These are phyloP conservation scores for Toxotes lorentzi DNA, from an alignment of 2,797 vertebrate genomes.

Conservation along the genomic window DNA sequence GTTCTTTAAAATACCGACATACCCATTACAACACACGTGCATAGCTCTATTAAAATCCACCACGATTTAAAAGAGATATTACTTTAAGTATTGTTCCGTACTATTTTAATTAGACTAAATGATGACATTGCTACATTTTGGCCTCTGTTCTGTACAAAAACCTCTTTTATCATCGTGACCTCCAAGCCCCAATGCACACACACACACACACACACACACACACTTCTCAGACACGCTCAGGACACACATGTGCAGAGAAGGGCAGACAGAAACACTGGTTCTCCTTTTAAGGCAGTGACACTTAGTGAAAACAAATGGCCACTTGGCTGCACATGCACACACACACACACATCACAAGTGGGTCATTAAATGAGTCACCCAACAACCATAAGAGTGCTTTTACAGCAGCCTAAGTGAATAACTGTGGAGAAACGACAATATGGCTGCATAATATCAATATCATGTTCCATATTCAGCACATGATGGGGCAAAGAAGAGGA, in stretches of 20 bases:
- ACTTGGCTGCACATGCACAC: conserved; percentile 35
- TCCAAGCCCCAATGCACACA: conserved; percentile 1
- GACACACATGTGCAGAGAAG: neutral
- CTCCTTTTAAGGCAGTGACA: conserved; percentile 52
- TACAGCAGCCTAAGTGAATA: conserved; percentile 58
- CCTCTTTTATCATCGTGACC: conserved; percentile 19
- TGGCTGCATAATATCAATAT: conserved; percentile 58
- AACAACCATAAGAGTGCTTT: conserved; percentile 58
- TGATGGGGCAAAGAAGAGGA: conserved; percentile 45
- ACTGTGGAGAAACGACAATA: conserved; percentile 50
- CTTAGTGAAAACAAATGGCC: conserved; percentile 49
- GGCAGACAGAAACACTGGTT: conserved; percentile 28
- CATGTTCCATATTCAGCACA: conserved; percentile 50
- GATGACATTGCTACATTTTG: conserved; percentile 1
- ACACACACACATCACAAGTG: conserved; percentile 36
- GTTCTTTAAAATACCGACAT: conserved; percentile 28
- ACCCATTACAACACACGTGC: conserved; percentile 6
- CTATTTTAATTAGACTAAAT: neutral
- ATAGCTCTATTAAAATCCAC: neutral
- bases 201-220: conserved; percentile 22
- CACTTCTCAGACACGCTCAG: neutral
- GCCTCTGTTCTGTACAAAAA: neutral
- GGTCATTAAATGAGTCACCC: conserved; percentile 53
- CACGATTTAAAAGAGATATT: conserved; percentile 5
- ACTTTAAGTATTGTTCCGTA: neutral